A percentile compares a stretch with the other conserved stretches of the same genome.
phyloP scores from a whole-genome alignment of 2,113 vertebrate species.

The Lepus americanus region DNA sequence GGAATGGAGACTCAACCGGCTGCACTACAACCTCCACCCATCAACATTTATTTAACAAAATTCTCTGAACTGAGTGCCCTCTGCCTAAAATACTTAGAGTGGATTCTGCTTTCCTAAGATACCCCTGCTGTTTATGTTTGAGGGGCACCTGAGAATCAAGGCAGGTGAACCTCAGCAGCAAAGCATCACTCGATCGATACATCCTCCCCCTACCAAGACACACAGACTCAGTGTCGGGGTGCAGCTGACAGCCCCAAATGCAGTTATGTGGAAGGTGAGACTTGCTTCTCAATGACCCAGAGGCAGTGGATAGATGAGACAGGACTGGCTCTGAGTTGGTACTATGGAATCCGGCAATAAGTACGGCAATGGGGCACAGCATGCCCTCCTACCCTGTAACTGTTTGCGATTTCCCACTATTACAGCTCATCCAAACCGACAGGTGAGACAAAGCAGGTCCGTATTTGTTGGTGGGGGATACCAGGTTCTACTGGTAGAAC shows the following conservation, averaged over 20 bases:
- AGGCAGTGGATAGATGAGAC: background rate
- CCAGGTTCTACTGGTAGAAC: background rate
- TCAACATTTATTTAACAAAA: background rate
- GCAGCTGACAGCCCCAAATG: background rate
- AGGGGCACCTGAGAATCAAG: background rate
- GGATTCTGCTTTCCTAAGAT: background rate
- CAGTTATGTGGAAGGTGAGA: background rate
- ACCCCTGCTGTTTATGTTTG: background rate
- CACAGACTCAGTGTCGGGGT: background rate
- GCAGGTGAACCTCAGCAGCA: background rate
- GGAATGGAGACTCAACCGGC: no score
- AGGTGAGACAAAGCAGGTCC: slow-evolving; percentile 13
- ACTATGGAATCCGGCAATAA: background rate
- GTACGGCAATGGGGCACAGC: background rate
- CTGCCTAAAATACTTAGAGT: background rate
- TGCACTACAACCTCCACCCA: no score
- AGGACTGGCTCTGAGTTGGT: background rate
- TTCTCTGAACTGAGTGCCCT: background rate
- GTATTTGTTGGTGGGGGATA: background rate
- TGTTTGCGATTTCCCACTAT: background rate
- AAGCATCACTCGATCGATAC: background rate
- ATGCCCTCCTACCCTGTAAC: background rate
- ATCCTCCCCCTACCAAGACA: background rate
- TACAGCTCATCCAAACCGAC: background rate
- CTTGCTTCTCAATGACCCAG: background rate